Percentiles rank a stretch among this genome's conserved stretches.
These are phyloP conservation scores for Pocillopora verrucosa DNA, from an alignment of 64 coral and sea anemone genomes.

Conservation along the genomic window DNA sequence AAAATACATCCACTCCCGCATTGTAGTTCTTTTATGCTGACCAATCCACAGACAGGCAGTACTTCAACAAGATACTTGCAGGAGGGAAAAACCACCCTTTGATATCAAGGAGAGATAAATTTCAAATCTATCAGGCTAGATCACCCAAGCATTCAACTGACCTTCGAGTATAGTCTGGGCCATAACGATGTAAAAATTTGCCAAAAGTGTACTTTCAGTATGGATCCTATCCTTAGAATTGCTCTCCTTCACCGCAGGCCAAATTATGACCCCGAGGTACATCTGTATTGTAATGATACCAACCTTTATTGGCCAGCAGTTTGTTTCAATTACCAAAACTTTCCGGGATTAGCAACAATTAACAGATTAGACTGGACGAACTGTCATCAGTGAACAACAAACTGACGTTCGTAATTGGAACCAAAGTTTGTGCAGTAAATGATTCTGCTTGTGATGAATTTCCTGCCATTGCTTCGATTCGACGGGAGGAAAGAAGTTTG, in stretches of 20 bases:
- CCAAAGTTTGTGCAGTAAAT: neutral
- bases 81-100: neutral
- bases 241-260: neutral
- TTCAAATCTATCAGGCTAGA: neutral
- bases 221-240: neutral
- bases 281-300: conserved; percentile 1
- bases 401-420: conserved; percentile 4
- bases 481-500: neutral
- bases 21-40: neutral
- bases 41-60: neutral
- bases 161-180: no score
- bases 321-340: conserved; percentile 21
- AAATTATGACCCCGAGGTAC: neutral
- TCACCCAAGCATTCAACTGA: neutral
- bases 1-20: neutral
- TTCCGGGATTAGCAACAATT: neutral
- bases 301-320: neutral
- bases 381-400: neutral
- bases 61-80: neutral
- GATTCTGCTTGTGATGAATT: neutral
- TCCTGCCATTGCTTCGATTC: neutral
- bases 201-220: neutral
- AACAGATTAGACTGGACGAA: neutral
- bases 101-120: neutral
- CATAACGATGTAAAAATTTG: neutral